phyloP scores from a whole-genome alignment of 2,888 invertebrate genomes.

The Serripes groenlandicus region DNA sequence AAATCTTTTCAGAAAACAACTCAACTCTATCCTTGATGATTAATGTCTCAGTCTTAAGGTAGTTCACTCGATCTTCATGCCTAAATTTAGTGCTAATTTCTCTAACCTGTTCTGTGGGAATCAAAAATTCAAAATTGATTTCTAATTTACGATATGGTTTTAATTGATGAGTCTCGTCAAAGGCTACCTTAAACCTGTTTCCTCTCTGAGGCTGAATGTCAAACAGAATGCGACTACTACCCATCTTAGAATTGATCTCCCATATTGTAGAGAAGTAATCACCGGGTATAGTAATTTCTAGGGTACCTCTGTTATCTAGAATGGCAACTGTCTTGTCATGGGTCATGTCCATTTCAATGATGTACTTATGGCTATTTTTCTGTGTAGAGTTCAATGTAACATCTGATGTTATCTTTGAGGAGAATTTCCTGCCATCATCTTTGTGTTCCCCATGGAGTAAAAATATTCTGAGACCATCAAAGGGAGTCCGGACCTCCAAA shows the following conservation, averaged over 20 bases:
- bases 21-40: conserved; percentile 67
- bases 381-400: conserved; percentile 31
- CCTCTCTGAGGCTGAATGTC: conserved; percentile 45
- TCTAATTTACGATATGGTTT: conserved; percentile 43
- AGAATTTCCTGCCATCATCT: conserved; percentile 47
- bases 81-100: conserved; percentile 56
- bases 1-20: conserved; percentile 52
- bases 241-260: conserved; percentile 37
- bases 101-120: conserved; percentile 64
- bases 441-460: conserved; percentile 33
- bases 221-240: conserved; percentile 36
- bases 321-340: conserved; percentile 28
- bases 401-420: conserved; percentile 28
- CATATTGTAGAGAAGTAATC: conserved; percentile 51
- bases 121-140: conserved; percentile 58
- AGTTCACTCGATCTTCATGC: conserved; percentile 67
- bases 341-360: conserved; percentile 43
- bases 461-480: conserved; percentile 52
- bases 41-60: conserved; percentile 42
- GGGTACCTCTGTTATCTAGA: conserved; percentile 43
- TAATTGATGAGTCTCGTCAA: conserved; percentile 44
- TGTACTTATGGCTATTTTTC: conserved; percentile 17
- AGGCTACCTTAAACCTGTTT: conserved; percentile 56
- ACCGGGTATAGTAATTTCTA: conserved; percentile 48
- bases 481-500: conserved; percentile 58